Conservation (phyloP, 2,113 vertebrate genomes). For the Rousettus leschenaultii region DNA sequence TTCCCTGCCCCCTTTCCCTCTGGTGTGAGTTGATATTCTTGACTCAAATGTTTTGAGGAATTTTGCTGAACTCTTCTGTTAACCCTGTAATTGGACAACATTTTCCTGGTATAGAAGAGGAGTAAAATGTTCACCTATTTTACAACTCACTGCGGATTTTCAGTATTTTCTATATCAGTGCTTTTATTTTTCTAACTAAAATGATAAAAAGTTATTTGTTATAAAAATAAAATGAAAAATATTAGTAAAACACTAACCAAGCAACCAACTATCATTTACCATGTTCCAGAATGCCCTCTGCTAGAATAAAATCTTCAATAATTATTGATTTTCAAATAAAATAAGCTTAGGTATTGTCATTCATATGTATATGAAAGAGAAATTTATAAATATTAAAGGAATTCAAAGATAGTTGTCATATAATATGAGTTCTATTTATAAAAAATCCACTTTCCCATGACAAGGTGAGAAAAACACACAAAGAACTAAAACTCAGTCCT, state of each 20-base stretch:
- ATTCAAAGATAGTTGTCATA: background rate
- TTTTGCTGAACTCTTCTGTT: background rate
- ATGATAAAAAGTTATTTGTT: background rate
- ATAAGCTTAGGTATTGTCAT: background rate
- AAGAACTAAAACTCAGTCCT: background rate
- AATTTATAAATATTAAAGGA: background rate
- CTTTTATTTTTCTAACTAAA: background rate
- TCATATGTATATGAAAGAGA: background rate
- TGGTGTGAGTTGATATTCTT: background rate
- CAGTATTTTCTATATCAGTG: background rate
- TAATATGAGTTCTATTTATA: background rate
- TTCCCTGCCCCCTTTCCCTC: no score
- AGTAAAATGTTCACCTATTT: background rate
- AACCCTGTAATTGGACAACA: background rate
- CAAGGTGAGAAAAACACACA: background rate
- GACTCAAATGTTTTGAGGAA: background rate
- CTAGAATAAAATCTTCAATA: background rate
- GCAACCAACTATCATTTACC: background rate
- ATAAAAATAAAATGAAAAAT: background rate
- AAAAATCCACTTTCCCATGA: background rate
- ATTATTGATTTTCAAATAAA: background rate
- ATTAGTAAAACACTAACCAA: background rate
- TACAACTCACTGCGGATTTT: background rate
- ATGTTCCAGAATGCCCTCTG: background rate
- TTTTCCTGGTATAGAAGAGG: background rate